Conservation (phyloP, 2,113 vertebrate species). For the Thamnaconus septentrionalis region DNA sequence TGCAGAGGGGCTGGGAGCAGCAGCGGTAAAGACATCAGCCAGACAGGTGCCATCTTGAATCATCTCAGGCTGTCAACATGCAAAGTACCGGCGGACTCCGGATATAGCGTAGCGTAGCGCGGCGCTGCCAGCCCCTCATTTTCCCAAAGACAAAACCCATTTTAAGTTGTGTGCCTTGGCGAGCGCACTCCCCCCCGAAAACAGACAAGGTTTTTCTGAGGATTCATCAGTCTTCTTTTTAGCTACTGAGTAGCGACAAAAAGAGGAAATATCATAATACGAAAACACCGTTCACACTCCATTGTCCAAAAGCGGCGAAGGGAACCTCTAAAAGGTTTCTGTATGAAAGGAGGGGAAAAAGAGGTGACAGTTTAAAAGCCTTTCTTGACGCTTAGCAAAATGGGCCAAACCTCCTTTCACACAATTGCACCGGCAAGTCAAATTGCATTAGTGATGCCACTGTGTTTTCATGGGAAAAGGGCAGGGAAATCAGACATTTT, state of each 20-base stretch:
- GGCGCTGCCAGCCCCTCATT: conserved; percentile 1
- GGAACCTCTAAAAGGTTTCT: conserved; percentile 73
- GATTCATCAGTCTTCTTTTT: too few relatives aligned
- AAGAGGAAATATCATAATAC: too few relatives aligned
- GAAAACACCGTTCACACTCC: conserved; percentile 32
- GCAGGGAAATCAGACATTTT: conserved; percentile 47
- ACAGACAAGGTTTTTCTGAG: neutral
- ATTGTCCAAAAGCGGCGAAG: conserved; percentile 49
- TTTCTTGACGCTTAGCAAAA: conserved; percentile 66
- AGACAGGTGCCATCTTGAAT: conserved; percentile 70
- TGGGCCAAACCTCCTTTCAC: conserved; percentile 70
- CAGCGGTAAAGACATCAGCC: conserved; percentile 46
- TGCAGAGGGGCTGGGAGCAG: conserved; percentile 32
- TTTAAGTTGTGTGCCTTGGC: neutral
- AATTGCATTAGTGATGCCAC: conserved; percentile 79
- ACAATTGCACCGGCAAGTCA: conserved; percentile 76
- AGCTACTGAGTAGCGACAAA: too few relatives aligned
- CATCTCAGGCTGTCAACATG: conserved; percentile 49
- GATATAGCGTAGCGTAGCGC: conserved; percentile 16
- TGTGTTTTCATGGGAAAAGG: conserved; percentile 48
- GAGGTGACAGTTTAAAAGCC: conserved; percentile 82
- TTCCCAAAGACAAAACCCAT: conserved; percentile 34
- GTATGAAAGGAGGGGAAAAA: conserved; percentile 54
- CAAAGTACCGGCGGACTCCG: conserved; percentile 47
- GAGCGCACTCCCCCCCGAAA: neutral